A percentile compares a stretch with the other conserved stretches of the same genome.
Conservation (phyloP, 2,888 invertebrate species). For the Diaperis boleti region DNA sequence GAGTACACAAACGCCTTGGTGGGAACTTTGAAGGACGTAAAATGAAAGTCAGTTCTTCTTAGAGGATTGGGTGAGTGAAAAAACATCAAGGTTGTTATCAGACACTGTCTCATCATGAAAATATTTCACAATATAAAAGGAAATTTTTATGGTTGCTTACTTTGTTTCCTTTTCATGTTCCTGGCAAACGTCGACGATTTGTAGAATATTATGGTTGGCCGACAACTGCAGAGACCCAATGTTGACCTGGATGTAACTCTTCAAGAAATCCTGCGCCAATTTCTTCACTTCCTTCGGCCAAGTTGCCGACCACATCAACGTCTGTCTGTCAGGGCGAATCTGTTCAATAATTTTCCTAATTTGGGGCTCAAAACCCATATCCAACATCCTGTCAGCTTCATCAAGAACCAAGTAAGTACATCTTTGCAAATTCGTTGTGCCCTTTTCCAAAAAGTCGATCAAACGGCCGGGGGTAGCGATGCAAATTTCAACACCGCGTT, state of each 20-base stretch:
- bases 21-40: no score
- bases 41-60: constrained; percentile 51
- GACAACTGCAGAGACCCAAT: constrained; percentile 89
- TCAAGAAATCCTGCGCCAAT: constrained; percentile 92
- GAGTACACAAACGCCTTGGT: no score
- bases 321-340: constrained; percentile 94
- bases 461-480: constrained; percentile 91
- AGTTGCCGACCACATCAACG: constrained; percentile 99
- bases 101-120: constrained; percentile 47
- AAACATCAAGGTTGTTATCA: constrained; percentile 38
- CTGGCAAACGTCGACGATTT: constrained; percentile 88
- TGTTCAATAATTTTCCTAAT: constrained; percentile 94
- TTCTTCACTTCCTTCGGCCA: constrained; percentile 97
- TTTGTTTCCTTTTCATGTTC: constrained; percentile 84
- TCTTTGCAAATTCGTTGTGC: constrained; percentile 78
- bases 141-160: no score
- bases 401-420: constrained; percentile 91
- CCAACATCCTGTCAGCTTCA: constrained; percentile 97
- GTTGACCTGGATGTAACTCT: constrained; percentile 91
- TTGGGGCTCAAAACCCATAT: constrained; percentile 98
- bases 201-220: constrained; percentile 92
- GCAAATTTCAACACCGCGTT: constrained; percentile 82
- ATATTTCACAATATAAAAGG: background rate
- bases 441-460: constrained; percentile 85
- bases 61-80: constrained; percentile 49